phyloP scores from a whole-genome alignment of 1,140 invertebrate genomes.

The Zaprionus africanus region DNA sequence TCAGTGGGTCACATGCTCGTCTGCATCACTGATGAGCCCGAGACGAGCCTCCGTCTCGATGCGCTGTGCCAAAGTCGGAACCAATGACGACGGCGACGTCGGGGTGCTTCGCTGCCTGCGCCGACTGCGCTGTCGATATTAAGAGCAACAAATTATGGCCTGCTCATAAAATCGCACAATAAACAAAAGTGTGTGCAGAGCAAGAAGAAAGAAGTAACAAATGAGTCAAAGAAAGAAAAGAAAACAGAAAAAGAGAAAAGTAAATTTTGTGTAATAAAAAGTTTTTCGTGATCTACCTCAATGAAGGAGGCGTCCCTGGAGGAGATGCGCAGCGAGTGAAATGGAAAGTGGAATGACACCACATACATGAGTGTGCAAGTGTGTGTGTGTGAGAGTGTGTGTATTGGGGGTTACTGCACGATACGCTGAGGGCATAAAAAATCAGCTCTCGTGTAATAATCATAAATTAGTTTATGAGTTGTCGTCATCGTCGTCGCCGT shows the following conservation, averaged over 20 bases:
- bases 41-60: conserved; percentile 31
- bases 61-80: conserved; percentile 20
- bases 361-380: not conserved
- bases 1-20: conserved; percentile 82
- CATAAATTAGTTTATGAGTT: conserved; percentile 84
- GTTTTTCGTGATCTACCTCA: conserved; percentile 81
- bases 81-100: conserved; percentile 7
- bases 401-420: conserved; percentile 48
- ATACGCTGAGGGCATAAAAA: conserved; percentile 69
- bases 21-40: conserved; percentile 79
- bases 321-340: conserved; percentile 44
- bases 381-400: conserved; percentile 22
- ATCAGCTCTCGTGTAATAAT: conserved; percentile 82
- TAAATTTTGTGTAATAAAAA: conserved; percentile 78
- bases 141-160: conserved; percentile 81
- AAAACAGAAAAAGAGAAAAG: conserved; percentile 19
- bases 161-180: conserved; percentile 79
- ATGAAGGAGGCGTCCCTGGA: conserved; percentile 53
- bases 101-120: conserved; percentile 28
- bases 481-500: conserved; percentile 53
- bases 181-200: conserved; percentile 59
- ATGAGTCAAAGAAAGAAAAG: conserved; percentile 50
- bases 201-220: conserved; percentile 58
- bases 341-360: conserved; percentile 65
- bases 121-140: conserved; percentile 62